Percentiles rank a stretch among this genome's conserved stretches.
Evolutionary conservation across 64 coral and sea anemone genomes (phyloP).

Genomic region (Pocillopora verrucosa): DNA sequence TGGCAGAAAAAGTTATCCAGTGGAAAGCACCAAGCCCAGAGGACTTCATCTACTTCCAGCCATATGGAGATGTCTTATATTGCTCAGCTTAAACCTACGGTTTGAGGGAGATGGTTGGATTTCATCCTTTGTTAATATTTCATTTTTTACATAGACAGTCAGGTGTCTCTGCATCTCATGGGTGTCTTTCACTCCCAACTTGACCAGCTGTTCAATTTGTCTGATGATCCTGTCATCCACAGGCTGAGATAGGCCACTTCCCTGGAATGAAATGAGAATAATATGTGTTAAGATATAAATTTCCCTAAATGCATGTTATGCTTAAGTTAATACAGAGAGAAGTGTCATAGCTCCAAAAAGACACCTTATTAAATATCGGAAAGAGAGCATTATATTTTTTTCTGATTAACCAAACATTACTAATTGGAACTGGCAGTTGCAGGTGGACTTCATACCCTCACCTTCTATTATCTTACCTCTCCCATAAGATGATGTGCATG

Average conservation of each 20-base stretch:
- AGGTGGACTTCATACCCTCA: neutral
- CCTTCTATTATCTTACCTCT: slow-evolving; percentile 18
- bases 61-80: slow-evolving; percentile 34
- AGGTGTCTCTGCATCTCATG: slow-evolving; percentile 23
- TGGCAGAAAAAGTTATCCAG: neutral
- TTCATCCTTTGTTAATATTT: neutral
- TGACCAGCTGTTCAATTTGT: slow-evolving; percentile 36
- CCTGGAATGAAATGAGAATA: neutral
- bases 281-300: neutral
- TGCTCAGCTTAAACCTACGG: slow-evolving; percentile 19
- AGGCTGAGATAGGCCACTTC: slow-evolving; percentile 27
- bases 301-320: neutral
- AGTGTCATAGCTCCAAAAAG: neutral
- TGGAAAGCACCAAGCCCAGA: neutral
- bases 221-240: slow-evolving; percentile 16
- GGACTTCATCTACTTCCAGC: slow-evolving; percentile 34
- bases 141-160: neutral
- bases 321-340: neutral
- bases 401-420: too few relatives aligned
- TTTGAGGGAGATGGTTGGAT: slow-evolving; percentile 13
- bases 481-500: slow-evolving; percentile 44
- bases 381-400: too few relatives aligned
- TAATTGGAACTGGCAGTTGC: neutral
- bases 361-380: neutral
- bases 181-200: slow-evolving; percentile 12